Conservation (phyloP, 1,140 invertebrate genomes). For the Panagrolaimus sp. region DNA sequence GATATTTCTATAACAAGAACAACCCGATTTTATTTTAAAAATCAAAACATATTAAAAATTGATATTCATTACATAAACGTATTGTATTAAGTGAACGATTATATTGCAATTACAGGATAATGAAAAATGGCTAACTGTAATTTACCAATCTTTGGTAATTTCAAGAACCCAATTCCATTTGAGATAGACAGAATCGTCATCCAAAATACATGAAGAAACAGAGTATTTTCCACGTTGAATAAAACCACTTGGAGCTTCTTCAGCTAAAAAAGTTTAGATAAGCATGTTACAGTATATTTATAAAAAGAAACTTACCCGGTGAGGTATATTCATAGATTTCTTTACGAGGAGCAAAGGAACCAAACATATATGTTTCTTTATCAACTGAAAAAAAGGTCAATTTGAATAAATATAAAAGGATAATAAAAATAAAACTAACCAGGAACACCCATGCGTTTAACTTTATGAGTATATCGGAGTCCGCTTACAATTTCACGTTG, state of each 20-base stretch:
- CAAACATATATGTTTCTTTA: slow-evolving; percentile 63
- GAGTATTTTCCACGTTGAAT: slow-evolving; percentile 83
- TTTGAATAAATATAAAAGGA: slow-evolving; percentile 13
- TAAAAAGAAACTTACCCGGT: too few relatives aligned
- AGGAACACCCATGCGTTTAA: slow-evolving; percentile 77
- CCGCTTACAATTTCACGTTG: slow-evolving; percentile 97
- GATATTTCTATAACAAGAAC: too few relatives aligned
- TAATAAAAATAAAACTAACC: slow-evolving; percentile 63
- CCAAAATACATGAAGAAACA: slow-evolving; percentile 86
- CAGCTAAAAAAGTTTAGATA: too few relatives aligned
- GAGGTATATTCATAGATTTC: slow-evolving; percentile 88
- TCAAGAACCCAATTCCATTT: slow-evolving; percentile 98
- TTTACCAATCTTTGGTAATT: slow-evolving; percentile 88
- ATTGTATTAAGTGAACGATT: too few relatives aligned
- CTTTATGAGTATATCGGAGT: slow-evolving; percentile 91
- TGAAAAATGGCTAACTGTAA: too few relatives aligned
- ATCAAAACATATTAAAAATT: too few relatives aligned
- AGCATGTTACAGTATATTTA: too few relatives aligned
- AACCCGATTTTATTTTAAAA: too few relatives aligned
- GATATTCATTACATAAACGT: too few relatives aligned
- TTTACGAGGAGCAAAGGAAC: slow-evolving; percentile 85
- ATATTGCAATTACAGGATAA: too few relatives aligned
- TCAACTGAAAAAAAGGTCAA: slow-evolving; percentile 34
- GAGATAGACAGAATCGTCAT: slow-evolving; percentile 90
- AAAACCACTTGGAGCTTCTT: slow-evolving; percentile 85